These are phyloP conservation scores for Scrobipalpa costella DNA, from an alignment of 2,888 invertebrate species.

Conservation along the genomic window DNA sequence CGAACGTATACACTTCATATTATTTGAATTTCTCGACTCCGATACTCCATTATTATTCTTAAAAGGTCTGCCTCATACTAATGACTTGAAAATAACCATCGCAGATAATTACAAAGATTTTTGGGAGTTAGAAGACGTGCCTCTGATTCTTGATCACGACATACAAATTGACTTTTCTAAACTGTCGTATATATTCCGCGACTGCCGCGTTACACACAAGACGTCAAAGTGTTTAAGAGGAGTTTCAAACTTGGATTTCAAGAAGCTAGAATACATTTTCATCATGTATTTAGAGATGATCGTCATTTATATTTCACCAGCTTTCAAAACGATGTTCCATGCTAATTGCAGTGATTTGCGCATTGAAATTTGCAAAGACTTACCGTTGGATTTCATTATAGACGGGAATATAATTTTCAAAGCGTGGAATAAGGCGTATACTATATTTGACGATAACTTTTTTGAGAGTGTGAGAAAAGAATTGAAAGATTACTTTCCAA, in stretches of 20 bases:
- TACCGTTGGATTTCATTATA: slow-evolving; percentile 46
- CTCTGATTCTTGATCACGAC: slow-evolving; percentile 26
- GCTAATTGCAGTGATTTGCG: slow-evolving; percentile 42
- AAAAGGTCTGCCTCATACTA: slow-evolving; percentile 37
- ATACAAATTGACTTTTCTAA: slow-evolving; percentile 36
- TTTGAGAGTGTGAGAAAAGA: slow-evolving; percentile 39
- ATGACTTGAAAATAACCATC: slow-evolving; percentile 46
- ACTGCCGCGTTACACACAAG: slow-evolving; percentile 46
- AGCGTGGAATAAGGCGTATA: slow-evolving; percentile 48
- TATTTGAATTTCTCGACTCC: slow-evolving; percentile 44
- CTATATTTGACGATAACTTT: slow-evolving; percentile 43
- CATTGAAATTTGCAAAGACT: slow-evolving; percentile 37
- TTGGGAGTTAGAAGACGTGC: slow-evolving; percentile 36
- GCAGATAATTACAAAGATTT: slow-evolving; percentile 46
- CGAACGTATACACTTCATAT: slow-evolving; percentile 44
- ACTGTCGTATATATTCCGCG: slow-evolving; percentile 42
- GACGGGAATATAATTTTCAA: slow-evolving; percentile 51
- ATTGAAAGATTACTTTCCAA: slow-evolving; percentile 49
- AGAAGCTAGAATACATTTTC: slow-evolving; percentile 48
- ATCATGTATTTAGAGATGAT: slow-evolving; percentile 51
- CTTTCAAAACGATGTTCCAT: slow-evolving; percentile 41
- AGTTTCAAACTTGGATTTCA: slow-evolving; percentile 43
- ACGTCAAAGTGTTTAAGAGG: slow-evolving; percentile 41
- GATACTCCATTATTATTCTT: slow-evolving; percentile 45
- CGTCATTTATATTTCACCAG: slow-evolving; percentile 46